These are phyloP conservation scores for Drosophila rufa DNA, from an alignment of 1,140 invertebrate species.

Conservation along the genomic window DNA sequence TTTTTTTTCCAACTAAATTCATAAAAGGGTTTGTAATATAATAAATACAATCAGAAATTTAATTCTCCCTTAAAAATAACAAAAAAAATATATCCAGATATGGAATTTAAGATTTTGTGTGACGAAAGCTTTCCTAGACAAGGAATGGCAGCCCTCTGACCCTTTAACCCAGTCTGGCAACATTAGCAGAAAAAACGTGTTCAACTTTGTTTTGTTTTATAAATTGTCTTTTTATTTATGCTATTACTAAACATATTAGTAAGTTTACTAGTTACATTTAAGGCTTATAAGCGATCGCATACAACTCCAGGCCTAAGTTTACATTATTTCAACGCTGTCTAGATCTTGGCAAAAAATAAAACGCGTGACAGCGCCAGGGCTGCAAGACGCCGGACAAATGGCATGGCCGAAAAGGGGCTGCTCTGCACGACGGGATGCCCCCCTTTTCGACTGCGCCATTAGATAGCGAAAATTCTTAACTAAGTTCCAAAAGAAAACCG, in stretches of 20 bases:
- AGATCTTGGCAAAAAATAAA: constrained; percentile 71
- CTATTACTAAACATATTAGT: constrained; percentile 80
- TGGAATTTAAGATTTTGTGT: too few species aligned
- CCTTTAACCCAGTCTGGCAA: neutral
- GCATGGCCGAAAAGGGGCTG: constrained; percentile 43
- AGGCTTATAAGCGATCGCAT: constrained; percentile 58
- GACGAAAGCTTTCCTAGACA: too few species aligned
- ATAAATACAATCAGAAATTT: neutral
- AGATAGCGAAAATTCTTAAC: constrained; percentile 50
- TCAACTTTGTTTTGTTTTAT: constrained; percentile 18
- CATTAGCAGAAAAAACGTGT: neutral
- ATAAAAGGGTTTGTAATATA: neutral
- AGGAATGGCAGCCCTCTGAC: neutral
- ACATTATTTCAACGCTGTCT: constrained; percentile 46
- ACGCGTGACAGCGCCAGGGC: constrained; percentile 35
- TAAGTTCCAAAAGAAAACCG: constrained; percentile 48
- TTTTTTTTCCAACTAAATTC: too few species aligned
- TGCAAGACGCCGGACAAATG: constrained; percentile 53
- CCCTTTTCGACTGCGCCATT: constrained; percentile 50
- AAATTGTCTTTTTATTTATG: constrained; percentile 67
- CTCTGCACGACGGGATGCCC: neutral
- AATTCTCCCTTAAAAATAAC: neutral
- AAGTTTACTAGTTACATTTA: constrained; percentile 75
- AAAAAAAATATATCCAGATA: neutral
- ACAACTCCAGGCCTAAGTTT: constrained; percentile 53